Evolutionary conservation across 2,888 invertebrate species (phyloP), one percentile per base, ranked within the genome.

Genomic region (Rhagophthalmus giganteus): DNA sequence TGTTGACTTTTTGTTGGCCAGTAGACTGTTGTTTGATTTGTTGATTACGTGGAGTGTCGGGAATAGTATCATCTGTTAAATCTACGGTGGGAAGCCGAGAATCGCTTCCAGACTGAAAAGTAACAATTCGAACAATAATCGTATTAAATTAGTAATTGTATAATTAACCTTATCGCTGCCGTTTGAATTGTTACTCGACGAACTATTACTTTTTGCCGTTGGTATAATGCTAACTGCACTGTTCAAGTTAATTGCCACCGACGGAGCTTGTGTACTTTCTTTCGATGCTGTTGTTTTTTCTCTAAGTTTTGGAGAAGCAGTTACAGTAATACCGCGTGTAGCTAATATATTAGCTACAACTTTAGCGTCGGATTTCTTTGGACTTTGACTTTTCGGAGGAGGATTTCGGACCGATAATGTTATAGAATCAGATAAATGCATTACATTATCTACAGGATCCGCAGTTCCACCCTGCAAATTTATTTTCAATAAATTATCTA

Each of bases 311-410:
- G 76, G 83, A 14, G 83, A 80, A 32, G 86, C 84, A 32, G 88
- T 88, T 0, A 90, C 83, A 24, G 88, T 88, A 44, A 90, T 89
- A 1, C 89, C 89, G 54, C 89, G 77, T 3, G 86, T 85, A 2
- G 88, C 88, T 49, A 90, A 72, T 48, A 89, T 85, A 67, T 85
- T 86, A 0, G 89, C 88, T 64, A 90, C 88, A 0, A 86, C 85
- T 64, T 83, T 86, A 1, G 87, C 86, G 68, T 88, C 86, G 26
- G 83, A 82, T 63, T 84, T 84, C 35, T 83, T 83, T 1, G 75
- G 67, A 40, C 65, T 66, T 9, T 61, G 65, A 38, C 77, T 74
- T 60, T 78, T 78, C 7, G 64, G 62, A 1, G 67, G 65, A n/a
- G 73, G 73, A 59, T 81, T 82, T 30, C 80, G 74, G 8, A 79